A percentile compares a stretch with the other conserved stretches of the same genome.
Conservation (phyloP, 1,140 invertebrate species). For the Potamilus streckersoni region DNA sequence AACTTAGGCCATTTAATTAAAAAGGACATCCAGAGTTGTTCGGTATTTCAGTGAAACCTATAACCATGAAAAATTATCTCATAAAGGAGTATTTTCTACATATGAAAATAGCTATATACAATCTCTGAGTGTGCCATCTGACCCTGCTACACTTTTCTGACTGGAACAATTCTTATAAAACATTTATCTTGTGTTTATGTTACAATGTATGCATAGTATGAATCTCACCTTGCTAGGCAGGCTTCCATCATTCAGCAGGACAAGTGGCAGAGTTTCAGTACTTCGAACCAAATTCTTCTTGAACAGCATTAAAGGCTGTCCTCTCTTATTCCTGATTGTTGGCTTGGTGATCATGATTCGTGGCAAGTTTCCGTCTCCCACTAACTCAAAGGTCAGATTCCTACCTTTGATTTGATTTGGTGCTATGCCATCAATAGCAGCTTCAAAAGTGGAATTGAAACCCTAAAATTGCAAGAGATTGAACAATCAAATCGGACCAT, state of each 20-base stretch:
- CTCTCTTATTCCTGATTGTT: constrained; percentile 64
- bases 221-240: constrained; percentile 64
- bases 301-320: constrained; percentile 65
- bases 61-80: too few relatives aligned
- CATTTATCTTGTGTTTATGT: too few relatives aligned
- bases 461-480: constrained; percentile 40
- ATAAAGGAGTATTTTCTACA: too few relatives aligned
- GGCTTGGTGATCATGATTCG: constrained; percentile 63
- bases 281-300: constrained; percentile 60
- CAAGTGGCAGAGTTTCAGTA: constrained; percentile 56
- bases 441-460: constrained; percentile 66
- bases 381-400: constrained; percentile 64
- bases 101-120: too few relatives aligned
- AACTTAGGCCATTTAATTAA: too few relatives aligned
- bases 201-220: too few relatives aligned
- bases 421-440: constrained; percentile 61
- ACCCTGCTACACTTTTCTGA: too few relatives aligned
- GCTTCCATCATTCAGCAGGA: constrained; percentile 65
- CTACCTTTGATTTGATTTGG: constrained; percentile 55
- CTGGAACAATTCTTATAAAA: too few relatives aligned
- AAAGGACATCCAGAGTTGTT: too few relatives aligned
- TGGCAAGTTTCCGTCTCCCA: constrained; percentile 67
- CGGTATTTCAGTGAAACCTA: too few relatives aligned
- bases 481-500: constrained; percentile 1
- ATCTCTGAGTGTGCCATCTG: too few relatives aligned